Evolutionary conservation across 2,797 vertebrate species (phyloP), one percentile per base, ranked within the genome.

Genomic region (Poecilia picta): DNA sequence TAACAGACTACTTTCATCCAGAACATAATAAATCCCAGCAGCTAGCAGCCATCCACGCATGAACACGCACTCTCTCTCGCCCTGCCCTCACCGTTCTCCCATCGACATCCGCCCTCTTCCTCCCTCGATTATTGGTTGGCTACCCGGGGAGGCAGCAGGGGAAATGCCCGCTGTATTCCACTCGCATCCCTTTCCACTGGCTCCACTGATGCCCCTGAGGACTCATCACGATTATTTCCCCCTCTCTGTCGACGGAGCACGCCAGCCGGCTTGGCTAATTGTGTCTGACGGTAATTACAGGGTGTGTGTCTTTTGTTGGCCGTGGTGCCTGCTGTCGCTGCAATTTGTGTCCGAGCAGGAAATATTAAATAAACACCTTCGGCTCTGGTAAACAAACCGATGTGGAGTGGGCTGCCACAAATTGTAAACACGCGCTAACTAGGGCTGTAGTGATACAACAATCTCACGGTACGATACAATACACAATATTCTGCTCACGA

Each of bases 271-370:
- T 80, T 1, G 80, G 76, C 85, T 92, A 92, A 94, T 93, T 93
- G 91, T 90, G 86, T 89, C 81, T 80, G 88, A 84, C 81, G 86
- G 84, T 91, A 91, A 94, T 91, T 91, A 90, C 89, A 89, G 92
- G 83, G 91, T 84, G 82, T 90, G 83, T 75, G 79, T 5, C 62
- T 81, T 90, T 93, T 94, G 87, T 93, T 91, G 77, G 68, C 78
- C n/a, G 62, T 49, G 82, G 83, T 81, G 86, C 87, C 89, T 81
- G 85, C 89, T 90, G 92, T 87, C 86, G 87, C 80, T 87, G 79
- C 74, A 70, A 91, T 93, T 89, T 93, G 84, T 82, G 88, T 91
- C 86, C 75, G 28, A 89, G 87, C 90, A 91, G 91, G 92, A 93
- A 92, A 89, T 85, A 86, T 82, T 75, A 87, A 83, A 88, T 87